These are phyloP conservation scores for Diadophis punctatus DNA, from an alignment of 2,113 vertebrate genomes.

Conservation along the genomic window DNA sequence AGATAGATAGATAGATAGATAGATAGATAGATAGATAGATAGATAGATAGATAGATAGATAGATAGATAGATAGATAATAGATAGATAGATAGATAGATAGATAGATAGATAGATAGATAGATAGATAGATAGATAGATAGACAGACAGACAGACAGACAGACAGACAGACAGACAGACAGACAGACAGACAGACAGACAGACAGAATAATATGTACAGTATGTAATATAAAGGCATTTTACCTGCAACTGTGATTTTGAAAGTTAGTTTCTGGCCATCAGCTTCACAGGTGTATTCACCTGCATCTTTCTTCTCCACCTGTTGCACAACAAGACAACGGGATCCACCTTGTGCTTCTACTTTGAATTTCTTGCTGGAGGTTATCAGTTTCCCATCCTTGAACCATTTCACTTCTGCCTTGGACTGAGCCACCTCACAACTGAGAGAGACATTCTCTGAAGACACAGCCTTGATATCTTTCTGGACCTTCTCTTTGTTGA, in stretches of 20 bases:
- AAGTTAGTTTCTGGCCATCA: neutral
- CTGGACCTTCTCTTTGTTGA: neutral
- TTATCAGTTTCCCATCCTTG: neutral
- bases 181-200: neutral
- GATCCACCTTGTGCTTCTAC: neutral
- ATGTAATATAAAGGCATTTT: neutral
- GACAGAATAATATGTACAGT: neutral
- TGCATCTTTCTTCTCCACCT: neutral
- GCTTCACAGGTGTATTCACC: neutral
- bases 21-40: neutral
- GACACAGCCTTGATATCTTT: neutral
- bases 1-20: no score
- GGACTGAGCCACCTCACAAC: neutral
- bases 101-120: no score
- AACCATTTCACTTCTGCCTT: neutral
- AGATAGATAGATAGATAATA: no score
- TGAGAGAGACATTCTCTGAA: neutral
- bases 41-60: no score
- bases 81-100: no score
- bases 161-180: no score
- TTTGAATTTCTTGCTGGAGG: neutral
- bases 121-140: no score
- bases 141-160: fast-evolving
- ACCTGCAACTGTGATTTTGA: neutral
- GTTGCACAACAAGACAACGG: neutral